These are phyloP conservation scores for Lonchura striata DNA, from an alignment of 2,113 vertebrate genomes.

Conservation along the genomic window DNA sequence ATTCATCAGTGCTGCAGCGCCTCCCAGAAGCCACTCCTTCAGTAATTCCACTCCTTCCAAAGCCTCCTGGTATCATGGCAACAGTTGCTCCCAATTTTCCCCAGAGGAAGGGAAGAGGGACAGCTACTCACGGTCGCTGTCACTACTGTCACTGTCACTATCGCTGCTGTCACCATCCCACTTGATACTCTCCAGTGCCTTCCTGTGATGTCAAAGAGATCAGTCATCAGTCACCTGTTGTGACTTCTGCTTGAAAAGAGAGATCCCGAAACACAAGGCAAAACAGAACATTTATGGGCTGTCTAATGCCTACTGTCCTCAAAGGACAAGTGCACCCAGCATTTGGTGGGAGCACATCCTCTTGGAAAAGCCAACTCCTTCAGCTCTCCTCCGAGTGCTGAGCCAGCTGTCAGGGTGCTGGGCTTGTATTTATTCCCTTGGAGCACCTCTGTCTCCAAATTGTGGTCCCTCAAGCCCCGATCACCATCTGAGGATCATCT, in stretches of 20 bases:
- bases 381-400: neutral
- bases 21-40: neutral
- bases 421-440: neutral
- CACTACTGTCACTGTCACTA: neutral
- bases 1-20: neutral
- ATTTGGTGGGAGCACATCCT: neutral
- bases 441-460: neutral
- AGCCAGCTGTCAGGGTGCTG: neutral
- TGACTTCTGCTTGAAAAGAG: neutral
- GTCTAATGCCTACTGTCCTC: neutral
- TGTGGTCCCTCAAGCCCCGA: neutral
- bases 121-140: slow-evolving; percentile 19
- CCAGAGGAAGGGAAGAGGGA: neutral
- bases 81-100: rapidly evolving
- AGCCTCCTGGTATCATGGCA: neutral
- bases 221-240: neutral
- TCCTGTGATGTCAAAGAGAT: slow-evolving; percentile 40
- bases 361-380: neutral
- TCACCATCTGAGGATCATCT: neutral
- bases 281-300: neutral
- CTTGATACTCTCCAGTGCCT: slow-evolving; percentile 36
- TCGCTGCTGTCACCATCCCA: neutral
- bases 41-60: neutral
- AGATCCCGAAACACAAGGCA: neutral
- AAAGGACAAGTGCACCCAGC: neutral